These are phyloP conservation scores for Calliphora vicina DNA, from an alignment of 1,140 invertebrate species.

Conservation along the genomic window DNA sequence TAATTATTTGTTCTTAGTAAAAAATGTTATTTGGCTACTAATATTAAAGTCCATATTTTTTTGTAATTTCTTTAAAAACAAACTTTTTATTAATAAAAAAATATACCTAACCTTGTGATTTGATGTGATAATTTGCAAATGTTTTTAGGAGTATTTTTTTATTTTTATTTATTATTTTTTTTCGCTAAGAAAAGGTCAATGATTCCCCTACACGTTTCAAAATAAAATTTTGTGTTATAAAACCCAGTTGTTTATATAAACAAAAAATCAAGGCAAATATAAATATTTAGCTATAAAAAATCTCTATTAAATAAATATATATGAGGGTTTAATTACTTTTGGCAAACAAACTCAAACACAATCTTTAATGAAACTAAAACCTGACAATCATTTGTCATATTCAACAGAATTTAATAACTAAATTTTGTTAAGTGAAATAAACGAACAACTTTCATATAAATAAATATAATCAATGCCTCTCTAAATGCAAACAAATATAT, in stretches of 20 bases:
- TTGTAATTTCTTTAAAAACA: too few species aligned
- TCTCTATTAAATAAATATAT: background rate
- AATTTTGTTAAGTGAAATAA: too few species aligned
- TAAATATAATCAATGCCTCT: too few species aligned
- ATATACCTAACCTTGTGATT: background rate
- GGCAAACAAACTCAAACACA: background rate
- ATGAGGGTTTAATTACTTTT: background rate
- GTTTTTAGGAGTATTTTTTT: too few species aligned
- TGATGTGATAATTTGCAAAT: background rate
- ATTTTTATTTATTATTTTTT: too few species aligned
- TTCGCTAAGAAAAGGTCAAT: background rate
- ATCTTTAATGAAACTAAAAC: background rate
- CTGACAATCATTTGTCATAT: constrained; percentile 9
- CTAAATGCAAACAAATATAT: background rate
- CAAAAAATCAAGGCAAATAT: background rate
- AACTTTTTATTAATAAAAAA: background rate
- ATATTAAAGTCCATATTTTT: too few species aligned
- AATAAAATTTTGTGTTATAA: too few species aligned
- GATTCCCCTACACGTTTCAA: background rate
- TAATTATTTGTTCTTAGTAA: background rate
- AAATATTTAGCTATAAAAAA: background rate
- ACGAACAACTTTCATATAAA: background rate
- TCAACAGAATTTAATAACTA: background rate
- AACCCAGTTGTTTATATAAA: background rate
- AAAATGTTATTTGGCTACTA: too few species aligned